Base-by-base conservation (phyloP, 2,113 vertebrate genomes). In the Ibidorhyncha struthersii region DNA sequence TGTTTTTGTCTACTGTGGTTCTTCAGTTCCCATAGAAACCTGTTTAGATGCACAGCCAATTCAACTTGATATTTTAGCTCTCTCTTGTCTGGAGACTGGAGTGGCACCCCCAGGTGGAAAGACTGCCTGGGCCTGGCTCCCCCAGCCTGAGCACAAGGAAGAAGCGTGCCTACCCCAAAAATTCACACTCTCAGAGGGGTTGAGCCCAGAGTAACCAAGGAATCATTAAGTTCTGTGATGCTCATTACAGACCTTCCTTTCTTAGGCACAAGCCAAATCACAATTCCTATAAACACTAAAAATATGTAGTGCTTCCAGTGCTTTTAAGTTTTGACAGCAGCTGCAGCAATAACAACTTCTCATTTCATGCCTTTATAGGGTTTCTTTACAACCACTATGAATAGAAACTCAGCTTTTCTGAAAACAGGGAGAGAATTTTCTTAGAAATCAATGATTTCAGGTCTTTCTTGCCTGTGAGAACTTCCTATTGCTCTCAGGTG, bases 21-120 rank as follows among this genome's bases (percentile, higher is more conserved):
- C 52, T 91, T 84, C 77, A 91, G 91, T 95, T 95, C 86, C 94
- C 73, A 91, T 96, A 96, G 96, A 93, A 97, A 96, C 84, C 61
- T 91, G 40, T 53, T 91, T 73, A 83, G 34, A 89, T 55, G 53
- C 53, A 65, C 4, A 74, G 77, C 17, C 36, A 76, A 36, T 87
- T 84, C 66, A 79, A 41, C 53, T 30, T 49, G 56, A 8, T 89
- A 82, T 65, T 91, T 87, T 61, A 82, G n/a, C 12, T 49, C 45
- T 53, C 58, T 27, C 2, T 30, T 89, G 56, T 72, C 32, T 63
- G 43, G 58, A 86, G 70, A 81, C 36, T 53, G 49, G 36, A 82
- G 14, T 82, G 21, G 6, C 41, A 72, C 6, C n/a, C 21, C 5
- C 9, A 49, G 14, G 62, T 79, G 71, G 52, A 61, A 89, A 72